Evolutionary conservation across 2,797 vertebrate species (phyloP).

Genomic region (Triplophysa bombifrons): DNA sequence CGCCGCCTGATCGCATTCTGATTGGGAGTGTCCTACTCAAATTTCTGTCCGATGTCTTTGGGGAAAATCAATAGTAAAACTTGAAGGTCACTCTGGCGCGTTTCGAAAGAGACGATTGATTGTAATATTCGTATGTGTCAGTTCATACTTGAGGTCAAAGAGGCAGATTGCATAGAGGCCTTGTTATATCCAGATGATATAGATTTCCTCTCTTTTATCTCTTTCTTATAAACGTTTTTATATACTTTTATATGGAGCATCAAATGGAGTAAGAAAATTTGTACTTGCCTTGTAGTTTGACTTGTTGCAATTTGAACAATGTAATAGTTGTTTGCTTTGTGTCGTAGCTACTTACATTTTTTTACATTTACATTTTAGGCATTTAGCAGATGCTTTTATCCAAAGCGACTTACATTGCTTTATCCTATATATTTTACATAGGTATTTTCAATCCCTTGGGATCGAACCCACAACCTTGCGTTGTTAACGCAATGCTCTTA

Average conservation of each 20-base stretch:
- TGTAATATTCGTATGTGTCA: conserved; percentile 1
- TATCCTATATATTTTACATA: too few relatives aligned
- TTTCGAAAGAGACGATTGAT: conserved; percentile 21
- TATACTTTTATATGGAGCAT: background rate
- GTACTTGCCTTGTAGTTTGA: too few relatives aligned
- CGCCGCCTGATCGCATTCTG: background rate
- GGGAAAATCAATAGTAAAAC: conserved; percentile 40
- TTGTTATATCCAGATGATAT: too few relatives aligned
- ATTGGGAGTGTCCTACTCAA: background rate
- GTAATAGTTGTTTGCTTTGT: background rate
- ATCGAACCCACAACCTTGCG: too few relatives aligned
- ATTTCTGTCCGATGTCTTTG: conserved; percentile 19
- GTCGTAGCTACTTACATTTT: background rate
- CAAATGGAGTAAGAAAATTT: too few relatives aligned
- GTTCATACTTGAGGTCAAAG: conserved; percentile 30
- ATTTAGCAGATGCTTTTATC: too few relatives aligned
- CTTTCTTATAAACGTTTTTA: too few relatives aligned
- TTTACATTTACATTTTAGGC: too few relatives aligned
- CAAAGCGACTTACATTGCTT: too few relatives aligned
- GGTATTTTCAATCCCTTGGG: too few relatives aligned
- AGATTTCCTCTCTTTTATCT: background rate
- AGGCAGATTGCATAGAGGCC: background rate
- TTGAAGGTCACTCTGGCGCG: conserved; percentile 30
- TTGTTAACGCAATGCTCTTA: too few relatives aligned
- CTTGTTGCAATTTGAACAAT: too few relatives aligned